Percentiles rank a stretch among this genome's conserved stretches.
phyloP scores from a whole-genome alignment of 2,888 invertebrate genomes.

The Zygothrica quintamaculata region DNA sequence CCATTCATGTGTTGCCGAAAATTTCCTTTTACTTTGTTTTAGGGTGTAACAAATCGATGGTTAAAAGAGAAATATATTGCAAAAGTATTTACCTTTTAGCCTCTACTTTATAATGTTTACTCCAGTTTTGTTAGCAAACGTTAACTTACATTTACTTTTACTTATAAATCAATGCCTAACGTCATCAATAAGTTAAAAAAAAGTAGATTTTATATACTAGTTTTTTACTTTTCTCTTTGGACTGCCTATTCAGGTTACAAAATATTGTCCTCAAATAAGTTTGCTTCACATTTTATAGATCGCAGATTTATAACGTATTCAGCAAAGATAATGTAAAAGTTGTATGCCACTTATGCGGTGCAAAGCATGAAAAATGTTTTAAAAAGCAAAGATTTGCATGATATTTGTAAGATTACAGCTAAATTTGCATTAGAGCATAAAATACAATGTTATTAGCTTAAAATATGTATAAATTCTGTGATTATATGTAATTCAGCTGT shows the following conservation, averaged over 20 bases:
- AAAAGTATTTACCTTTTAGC: background rate
- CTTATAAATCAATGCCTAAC: conserved; percentile 33
- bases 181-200: conserved; percentile 30
- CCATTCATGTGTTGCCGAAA: too few relatives aligned
- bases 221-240: conserved; percentile 43
- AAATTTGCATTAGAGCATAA: background rate
- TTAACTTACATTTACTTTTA: conserved; percentile 35
- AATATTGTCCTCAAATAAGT: conserved; percentile 12
- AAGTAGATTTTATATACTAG: too few relatives aligned
- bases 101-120: background rate
- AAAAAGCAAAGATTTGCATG: conserved; percentile 27
- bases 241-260: conserved; percentile 4
- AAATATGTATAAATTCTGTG: conserved; percentile 11
- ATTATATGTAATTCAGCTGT: conserved; percentile 5
- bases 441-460: conserved; percentile 3
- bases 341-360: conserved; percentile 40
- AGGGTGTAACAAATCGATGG: too few relatives aligned
- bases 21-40: too few relatives aligned
- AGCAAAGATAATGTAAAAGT: conserved; percentile 27
- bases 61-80: too few relatives aligned
- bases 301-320: conserved; percentile 5
- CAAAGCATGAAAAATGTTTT: conserved; percentile 49
- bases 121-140: conserved; percentile 6
- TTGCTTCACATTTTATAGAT: background rate
- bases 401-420: conserved; percentile 14